Evolutionary conservation across 2,113 vertebrate species (phyloP).

Genomic region (Esox niger): DNA sequence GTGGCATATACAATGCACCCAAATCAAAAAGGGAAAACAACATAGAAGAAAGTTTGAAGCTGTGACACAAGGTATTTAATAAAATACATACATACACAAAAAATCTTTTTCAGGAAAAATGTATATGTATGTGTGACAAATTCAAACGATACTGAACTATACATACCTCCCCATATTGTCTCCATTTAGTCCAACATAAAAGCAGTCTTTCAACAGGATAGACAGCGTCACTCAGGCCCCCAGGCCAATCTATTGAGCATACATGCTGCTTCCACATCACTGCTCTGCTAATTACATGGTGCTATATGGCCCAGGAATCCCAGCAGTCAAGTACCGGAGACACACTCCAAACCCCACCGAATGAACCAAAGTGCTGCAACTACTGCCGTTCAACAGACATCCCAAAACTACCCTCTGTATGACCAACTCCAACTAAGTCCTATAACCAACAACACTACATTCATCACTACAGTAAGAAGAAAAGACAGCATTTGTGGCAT

Average conservation of each 20-base stretch:
- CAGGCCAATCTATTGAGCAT: slow-evolving; percentile 38
- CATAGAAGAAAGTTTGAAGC: neutral
- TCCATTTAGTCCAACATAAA: slow-evolving; percentile 14
- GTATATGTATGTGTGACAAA: neutral
- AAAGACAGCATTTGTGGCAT: neutral
- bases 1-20: too few species aligned
- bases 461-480: neutral
- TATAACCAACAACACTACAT: neutral
- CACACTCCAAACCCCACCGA: slow-evolving; percentile 29
- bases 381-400: slow-evolving; percentile 16
- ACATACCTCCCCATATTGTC: slow-evolving; percentile 13
- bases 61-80: neutral
- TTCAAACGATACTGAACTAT: neutral
- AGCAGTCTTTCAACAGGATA: slow-evolving; percentile 22
- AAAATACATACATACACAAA: too few species aligned
- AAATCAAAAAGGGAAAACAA: neutral
- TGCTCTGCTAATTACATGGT: slow-evolving; percentile 55
- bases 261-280: slow-evolving; percentile 42
- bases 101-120: too few species aligned
- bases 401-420: neutral
- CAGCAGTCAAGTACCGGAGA: slow-evolving; percentile 39
- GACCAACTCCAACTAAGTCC: neutral
- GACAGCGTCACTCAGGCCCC: slow-evolving; percentile 20
- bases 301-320: slow-evolving; percentile 49
- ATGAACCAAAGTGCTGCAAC: slow-evolving; percentile 36